Conservation (phyloP, 2,113 vertebrate genomes). For the Hydrochoerus hydrochaeris region DNA sequence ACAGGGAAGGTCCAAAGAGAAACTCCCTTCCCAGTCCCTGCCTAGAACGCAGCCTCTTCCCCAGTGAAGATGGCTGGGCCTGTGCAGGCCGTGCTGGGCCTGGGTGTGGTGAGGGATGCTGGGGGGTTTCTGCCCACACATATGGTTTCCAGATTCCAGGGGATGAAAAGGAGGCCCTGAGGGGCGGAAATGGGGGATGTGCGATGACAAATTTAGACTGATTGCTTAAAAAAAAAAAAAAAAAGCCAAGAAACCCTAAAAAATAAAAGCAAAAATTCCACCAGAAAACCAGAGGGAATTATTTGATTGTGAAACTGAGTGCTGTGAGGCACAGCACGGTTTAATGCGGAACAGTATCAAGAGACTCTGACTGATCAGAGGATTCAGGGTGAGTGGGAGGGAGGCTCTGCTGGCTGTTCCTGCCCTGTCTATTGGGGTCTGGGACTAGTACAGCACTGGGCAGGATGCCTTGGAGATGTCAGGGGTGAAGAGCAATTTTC, state of each 20-base stretch:
- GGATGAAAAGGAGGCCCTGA: slow-evolving; percentile 77
- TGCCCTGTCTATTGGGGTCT: background rate
- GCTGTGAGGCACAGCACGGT: background rate
- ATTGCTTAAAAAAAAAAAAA: slow-evolving; percentile 73
- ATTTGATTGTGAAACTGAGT: slow-evolving; percentile 72
- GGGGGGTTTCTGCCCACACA: slow-evolving; percentile 81
- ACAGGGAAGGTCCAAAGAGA: slow-evolving; percentile 82
- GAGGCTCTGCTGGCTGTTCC: background rate
- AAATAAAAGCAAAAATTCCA: slow-evolving; percentile 81
- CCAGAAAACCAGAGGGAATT: slow-evolving; percentile 80
- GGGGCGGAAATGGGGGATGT: slow-evolving; percentile 78
- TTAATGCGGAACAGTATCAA: background rate
- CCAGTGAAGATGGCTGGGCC: background rate
- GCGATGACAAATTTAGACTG: slow-evolving; percentile 82
- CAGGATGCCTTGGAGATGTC: background rate
- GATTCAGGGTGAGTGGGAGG: background rate
- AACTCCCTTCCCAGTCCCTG: slow-evolving; percentile 80
- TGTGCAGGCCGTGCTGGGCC: slow-evolving; percentile 36
- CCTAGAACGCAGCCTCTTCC: slow-evolving; percentile 51
- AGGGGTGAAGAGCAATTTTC: background rate
- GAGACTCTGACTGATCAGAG: background rate
- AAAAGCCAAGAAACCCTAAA: slow-evolving; percentile 74
- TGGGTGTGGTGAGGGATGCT: slow-evolving; percentile 68
- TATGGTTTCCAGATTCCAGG: slow-evolving; percentile 79
- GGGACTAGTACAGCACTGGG: background rate